These are phyloP conservation scores for Pseudomyrmex dendroicus DNA, from an alignment of 1,140 invertebrate species.

Conservation along the genomic window DNA sequence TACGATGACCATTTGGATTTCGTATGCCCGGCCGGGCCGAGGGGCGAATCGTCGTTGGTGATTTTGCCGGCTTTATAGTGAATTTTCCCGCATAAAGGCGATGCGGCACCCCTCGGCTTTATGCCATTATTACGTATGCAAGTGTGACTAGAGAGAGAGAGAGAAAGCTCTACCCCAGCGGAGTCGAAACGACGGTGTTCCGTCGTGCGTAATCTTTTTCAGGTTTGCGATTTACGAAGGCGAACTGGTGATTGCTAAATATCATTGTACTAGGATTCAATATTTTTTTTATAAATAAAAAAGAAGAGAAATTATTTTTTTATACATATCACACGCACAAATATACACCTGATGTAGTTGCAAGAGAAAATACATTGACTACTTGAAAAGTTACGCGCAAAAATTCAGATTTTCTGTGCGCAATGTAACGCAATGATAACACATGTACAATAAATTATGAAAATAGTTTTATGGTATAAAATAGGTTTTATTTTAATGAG, in stretches of 20 bases:
- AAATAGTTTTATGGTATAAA: not conserved
- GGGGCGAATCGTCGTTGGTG: constrained; percentile 69
- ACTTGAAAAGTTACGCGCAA: not conserved
- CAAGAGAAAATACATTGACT: not conserved
- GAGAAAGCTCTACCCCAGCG: constrained; percentile 71
- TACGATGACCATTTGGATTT: constrained; percentile 85
- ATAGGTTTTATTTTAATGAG: constrained; percentile 26
- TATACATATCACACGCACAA: not conserved
- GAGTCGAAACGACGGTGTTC: constrained; percentile 54
- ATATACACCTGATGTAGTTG: constrained; percentile 6
- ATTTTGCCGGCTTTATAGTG: constrained; percentile 82
- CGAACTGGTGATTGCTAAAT: constrained; percentile 7
- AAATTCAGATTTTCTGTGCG: not conserved
- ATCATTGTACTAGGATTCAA: not conserved
- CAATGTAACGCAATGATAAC: not conserved
- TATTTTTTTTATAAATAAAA: constrained; percentile 13
- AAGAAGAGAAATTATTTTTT: not conserved
- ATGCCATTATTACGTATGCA: constrained; percentile 83
- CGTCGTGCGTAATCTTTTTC: constrained; percentile 58
- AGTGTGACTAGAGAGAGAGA: constrained; percentile 74
- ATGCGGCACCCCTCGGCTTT: constrained; percentile 80
- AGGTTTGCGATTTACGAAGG: constrained; percentile 7
- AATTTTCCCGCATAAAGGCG: constrained; percentile 81
- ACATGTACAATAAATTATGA: not conserved
- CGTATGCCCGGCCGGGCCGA: constrained; percentile 67